phyloP scores from a whole-genome alignment of 1,140 invertebrate genomes.

The Catajapyx aquilonaris region DNA sequence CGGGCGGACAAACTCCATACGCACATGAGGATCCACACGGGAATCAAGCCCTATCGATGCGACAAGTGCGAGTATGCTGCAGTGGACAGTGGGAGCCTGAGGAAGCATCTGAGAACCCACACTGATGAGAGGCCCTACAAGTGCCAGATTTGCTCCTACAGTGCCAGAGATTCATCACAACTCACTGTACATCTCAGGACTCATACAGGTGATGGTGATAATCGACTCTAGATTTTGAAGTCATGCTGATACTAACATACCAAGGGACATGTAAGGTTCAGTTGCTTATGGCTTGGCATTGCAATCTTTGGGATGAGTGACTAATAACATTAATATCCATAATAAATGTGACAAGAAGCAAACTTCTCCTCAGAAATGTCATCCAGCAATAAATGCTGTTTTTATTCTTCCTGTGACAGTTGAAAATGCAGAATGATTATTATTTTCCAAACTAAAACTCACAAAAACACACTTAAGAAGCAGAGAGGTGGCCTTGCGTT shows the following conservation, averaged over 20 bases:
- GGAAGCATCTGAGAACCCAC: constrained; percentile 16
- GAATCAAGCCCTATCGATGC: constrained; percentile 18
- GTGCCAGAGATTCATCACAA: constrained; percentile 22
- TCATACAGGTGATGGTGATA: constrained; percentile 20
- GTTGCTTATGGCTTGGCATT: background rate
- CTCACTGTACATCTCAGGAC: constrained; percentile 23
- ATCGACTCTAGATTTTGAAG: constrained; percentile 2
- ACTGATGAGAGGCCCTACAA: constrained; percentile 18
- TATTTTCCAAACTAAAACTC: too few species aligned
- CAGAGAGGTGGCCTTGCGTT: too few species aligned
- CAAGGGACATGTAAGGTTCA: background rate
- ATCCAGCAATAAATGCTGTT: too few species aligned
- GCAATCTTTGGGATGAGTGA: background rate
- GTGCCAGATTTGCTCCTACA: constrained; percentile 26
- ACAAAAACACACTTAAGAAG: too few species aligned
- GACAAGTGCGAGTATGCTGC: constrained; percentile 14
- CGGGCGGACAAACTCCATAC: constrained; percentile 18
- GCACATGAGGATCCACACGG: constrained; percentile 20
- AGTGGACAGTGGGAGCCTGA: constrained; percentile 12
- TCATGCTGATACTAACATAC: background rate
- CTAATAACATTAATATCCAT: too few species aligned
- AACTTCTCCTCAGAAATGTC: too few species aligned
- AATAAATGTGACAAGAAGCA: too few species aligned
- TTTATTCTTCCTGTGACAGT: too few species aligned
- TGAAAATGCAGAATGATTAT: too few species aligned